Conservation (phyloP, 2,113 vertebrate species). For the Anarrhichthys ocellatus region DNA sequence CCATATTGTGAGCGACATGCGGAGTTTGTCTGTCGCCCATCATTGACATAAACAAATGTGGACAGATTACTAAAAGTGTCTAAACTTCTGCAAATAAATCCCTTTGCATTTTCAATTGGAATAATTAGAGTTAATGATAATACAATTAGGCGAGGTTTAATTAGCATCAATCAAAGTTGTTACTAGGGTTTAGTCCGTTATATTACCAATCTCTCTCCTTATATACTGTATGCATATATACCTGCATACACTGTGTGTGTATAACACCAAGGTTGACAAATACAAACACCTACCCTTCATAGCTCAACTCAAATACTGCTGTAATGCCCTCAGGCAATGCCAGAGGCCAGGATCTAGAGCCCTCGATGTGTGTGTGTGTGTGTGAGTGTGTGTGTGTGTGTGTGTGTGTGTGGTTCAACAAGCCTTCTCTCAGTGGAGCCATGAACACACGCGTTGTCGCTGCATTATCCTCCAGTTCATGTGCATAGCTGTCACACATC, state of each 20-base stretch:
- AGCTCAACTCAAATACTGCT: slow-evolving; percentile 15
- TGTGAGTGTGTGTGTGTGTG: slow-evolving; percentile 17
- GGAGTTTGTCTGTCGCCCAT: neutral
- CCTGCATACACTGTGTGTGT: neutral
- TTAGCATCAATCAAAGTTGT: neutral
- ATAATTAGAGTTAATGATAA: slow-evolving; percentile 3
- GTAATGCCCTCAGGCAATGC: slow-evolving; percentile 20
- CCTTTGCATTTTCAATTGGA: neutral
- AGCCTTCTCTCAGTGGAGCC: slow-evolving; percentile 28
- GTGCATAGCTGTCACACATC: slow-evolving; percentile 25
- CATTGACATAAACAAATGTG: slow-evolving; percentile 28
- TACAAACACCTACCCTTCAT: neutral
- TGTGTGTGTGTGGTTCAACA: slow-evolving; percentile 14
- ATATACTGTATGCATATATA: neutral
- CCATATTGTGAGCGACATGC: slow-evolving; percentile 12
- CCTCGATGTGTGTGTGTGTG: neutral
- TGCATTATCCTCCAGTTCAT: slow-evolving; percentile 44
- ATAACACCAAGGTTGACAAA: neutral
- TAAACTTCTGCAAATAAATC: neutral
- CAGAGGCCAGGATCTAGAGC: slow-evolving; percentile 7
- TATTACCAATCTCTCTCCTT: neutral
- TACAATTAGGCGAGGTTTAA: neutral
- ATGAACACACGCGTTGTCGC: slow-evolving; percentile 20
- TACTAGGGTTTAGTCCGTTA: neutral
- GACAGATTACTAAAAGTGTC: slow-evolving; percentile 21